phyloP scores from a whole-genome alignment of 2,797 vertebrate genomes.

The Gymnodraco acuticeps region DNA sequence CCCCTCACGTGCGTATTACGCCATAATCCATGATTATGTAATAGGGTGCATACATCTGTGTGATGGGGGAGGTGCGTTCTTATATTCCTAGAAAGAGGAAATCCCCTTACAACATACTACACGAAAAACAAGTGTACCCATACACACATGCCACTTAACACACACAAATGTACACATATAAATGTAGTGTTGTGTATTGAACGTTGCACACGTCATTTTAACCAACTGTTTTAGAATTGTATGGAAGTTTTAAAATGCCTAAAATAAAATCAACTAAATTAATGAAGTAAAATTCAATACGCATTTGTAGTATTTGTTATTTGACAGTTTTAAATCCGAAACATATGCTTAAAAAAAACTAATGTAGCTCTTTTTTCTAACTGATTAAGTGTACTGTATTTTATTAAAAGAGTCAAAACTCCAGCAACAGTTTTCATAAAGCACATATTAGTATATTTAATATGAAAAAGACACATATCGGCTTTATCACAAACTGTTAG shows the following conservation, averaged over 20 bases:
- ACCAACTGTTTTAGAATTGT: too few species aligned
- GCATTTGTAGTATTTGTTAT: background rate
- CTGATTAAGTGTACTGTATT: too few species aligned
- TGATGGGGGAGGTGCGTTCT: background rate
- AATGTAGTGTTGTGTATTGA: too few species aligned
- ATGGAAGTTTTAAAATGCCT: too few species aligned
- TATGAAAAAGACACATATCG: too few species aligned
- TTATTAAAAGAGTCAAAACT: too few species aligned
- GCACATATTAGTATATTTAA: too few species aligned
- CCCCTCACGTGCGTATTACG: background rate
- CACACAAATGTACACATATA: background rate
- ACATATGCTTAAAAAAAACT: background rate
- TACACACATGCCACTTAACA: background rate
- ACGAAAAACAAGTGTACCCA: background rate
- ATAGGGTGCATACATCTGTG: slow-evolving; percentile 4
- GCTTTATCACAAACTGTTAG: background rate
- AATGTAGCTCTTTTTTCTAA: background rate
- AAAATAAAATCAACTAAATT: background rate
- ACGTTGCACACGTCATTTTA: too few species aligned
- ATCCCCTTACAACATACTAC: background rate
- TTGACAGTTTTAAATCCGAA: background rate
- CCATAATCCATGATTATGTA: slow-evolving; percentile 6
- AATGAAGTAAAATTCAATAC: background rate
- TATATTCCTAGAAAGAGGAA: slow-evolving; percentile 26
- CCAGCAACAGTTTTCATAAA: too few species aligned